Evolutionary conservation across 2,888 invertebrate species (phyloP).

Genomic region (Allacma fusca): DNA sequence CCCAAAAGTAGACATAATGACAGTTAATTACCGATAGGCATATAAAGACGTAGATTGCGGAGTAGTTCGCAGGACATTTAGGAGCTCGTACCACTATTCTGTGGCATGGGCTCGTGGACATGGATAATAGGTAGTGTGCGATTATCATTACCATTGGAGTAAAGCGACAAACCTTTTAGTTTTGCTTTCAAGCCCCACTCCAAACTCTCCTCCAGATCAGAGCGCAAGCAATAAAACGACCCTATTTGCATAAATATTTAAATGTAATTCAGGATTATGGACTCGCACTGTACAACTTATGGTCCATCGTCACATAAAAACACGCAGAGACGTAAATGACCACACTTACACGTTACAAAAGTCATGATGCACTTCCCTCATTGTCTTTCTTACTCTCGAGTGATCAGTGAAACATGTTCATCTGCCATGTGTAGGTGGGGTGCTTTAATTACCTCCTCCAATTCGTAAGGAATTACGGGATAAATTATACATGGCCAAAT

Average conservation of each 20-base stretch:
- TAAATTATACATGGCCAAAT: conserved; percentile 2
- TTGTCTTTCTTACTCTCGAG: background rate
- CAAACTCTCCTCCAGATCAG: background rate
- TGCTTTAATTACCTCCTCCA: conserved; percentile 22
- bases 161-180: background rate
- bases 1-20: conserved; percentile 28
- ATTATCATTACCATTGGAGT: conserved; percentile 21
- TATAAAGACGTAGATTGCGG: conserved; percentile 19
- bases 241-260: conserved; percentile 43
- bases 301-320: background rate
- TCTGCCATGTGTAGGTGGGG: conserved; percentile 21
- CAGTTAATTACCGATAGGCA: conserved; percentile 32
- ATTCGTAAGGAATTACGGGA: conserved; percentile 2
- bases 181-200: background rate
- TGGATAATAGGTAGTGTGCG: background rate
- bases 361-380: background rate
- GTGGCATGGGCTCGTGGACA: background rate
- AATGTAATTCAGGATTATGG: conserved; percentile 39
- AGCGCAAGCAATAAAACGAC: conserved; percentile 19
- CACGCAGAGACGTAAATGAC: background rate
- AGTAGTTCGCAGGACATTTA: conserved; percentile 20
- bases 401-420: conserved; percentile 14
- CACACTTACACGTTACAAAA: background rate
- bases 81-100: background rate
- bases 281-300: conserved; percentile 23